These are phyloP conservation scores for Falco novaeseelandiae DNA, from an alignment of 2,797 vertebrate genomes.

Conservation along the genomic window DNA sequence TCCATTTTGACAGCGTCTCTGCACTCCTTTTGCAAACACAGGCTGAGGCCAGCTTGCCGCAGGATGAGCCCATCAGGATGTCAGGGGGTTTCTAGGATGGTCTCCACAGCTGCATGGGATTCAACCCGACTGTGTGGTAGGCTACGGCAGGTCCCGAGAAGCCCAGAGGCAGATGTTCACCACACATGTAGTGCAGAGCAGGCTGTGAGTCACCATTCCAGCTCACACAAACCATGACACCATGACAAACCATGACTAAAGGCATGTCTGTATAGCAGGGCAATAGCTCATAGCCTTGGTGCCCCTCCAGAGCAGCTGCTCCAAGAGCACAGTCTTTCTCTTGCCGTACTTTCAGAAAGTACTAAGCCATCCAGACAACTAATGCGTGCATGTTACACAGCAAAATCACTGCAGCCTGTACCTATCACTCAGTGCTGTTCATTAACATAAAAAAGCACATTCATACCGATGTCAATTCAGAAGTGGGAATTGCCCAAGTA, in stretches of 20 bases:
- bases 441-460: background rate
- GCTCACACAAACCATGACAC: background rate
- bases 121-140: background rate
- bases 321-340: background rate
- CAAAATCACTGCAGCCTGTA: background rate
- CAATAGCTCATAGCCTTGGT: background rate
- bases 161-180: background rate
- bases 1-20: background rate
- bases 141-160: background rate
- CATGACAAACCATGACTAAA: background rate
- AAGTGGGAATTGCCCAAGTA: background rate
- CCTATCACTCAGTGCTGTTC: background rate
- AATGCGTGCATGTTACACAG: background rate
- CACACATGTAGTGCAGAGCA: background rate
- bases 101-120: background rate
- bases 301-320: background rate
- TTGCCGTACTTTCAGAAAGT: background rate
- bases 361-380: background rate
- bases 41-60: background rate
- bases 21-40: background rate
- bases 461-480: background rate
- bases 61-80: background rate
- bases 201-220: background rate
- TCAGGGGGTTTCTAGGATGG: background rate
- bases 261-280: background rate